A percentile compares a stretch with the other conserved stretches of the same genome.
Conservation (phyloP, 1,140 invertebrate genomes). For the Anastatus disparis region DNA sequence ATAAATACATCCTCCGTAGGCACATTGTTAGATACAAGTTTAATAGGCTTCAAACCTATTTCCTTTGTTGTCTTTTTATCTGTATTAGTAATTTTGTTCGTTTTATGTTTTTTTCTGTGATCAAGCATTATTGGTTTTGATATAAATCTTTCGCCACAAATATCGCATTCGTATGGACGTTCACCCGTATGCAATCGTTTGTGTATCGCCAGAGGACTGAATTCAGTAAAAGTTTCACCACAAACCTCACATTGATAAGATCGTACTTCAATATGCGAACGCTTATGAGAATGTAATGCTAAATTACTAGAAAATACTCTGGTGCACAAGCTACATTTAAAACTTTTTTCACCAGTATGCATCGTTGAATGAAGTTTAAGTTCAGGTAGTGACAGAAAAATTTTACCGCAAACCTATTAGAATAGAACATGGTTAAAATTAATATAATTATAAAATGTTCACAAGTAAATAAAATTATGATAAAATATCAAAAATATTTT, state of each 20-base stretch:
- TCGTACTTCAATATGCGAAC: slow-evolving; percentile 78
- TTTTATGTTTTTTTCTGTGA: slow-evolving; percentile 70
- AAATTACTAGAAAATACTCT: slow-evolving; percentile 78
- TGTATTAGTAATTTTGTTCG: not conserved
- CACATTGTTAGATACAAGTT: no score
- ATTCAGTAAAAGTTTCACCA: slow-evolving; percentile 73
- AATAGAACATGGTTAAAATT: not conserved
- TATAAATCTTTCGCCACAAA: slow-evolving; percentile 73
- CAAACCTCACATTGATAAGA: slow-evolving; percentile 73
- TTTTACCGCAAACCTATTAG: slow-evolving; percentile 72
- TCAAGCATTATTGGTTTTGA: slow-evolving; percentile 72
- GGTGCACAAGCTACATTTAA: slow-evolving; percentile 74
- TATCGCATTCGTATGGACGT: slow-evolving; percentile 81
- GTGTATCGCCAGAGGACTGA: slow-evolving; percentile 74
- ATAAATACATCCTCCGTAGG: no score
- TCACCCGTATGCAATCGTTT: slow-evolving; percentile 81
- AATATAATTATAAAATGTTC: no score
- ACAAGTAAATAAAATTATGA: no score
- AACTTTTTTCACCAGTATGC: slow-evolving; percentile 79
- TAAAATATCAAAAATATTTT: no score
- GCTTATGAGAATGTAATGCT: slow-evolving; percentile 74
- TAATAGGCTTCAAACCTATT: no score
- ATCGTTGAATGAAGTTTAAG: slow-evolving; percentile 73
- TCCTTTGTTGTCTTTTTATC: slow-evolving; percentile 55
- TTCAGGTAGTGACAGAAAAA: slow-evolving; percentile 73